Conservation (phyloP, 2,888 invertebrate genomes). For the Chironomus riparius region DNA sequence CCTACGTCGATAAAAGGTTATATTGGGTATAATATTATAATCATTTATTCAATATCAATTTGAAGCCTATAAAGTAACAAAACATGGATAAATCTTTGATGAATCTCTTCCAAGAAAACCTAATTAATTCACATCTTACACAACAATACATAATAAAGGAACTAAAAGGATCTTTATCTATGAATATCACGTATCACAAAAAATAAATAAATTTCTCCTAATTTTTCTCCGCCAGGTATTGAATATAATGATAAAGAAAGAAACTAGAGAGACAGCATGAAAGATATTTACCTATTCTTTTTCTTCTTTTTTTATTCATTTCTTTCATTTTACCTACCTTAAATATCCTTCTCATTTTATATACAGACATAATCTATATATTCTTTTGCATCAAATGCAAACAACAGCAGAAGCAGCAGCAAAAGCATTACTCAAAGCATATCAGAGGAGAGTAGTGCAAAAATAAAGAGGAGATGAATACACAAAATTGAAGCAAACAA, state of each 20-base stretch:
- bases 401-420: neutral
- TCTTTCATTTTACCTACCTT: neutral
- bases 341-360: slow-evolving; percentile 2
- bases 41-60: no score
- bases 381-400: neutral
- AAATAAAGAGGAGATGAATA: slow-evolving; percentile 5
- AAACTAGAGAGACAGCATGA: neutral
- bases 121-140: neutral
- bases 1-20: no score
- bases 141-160: neutral
- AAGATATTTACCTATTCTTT: neutral
- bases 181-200: neutral
- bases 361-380: neutral
- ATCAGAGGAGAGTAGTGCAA: no score
- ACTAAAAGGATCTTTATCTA: neutral
- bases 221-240: neutral
- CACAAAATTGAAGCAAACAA: neutral
- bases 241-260: neutral
- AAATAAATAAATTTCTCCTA: neutral
- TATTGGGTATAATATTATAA: no score
- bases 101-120: no score
- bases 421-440: no score
- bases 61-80: no score
- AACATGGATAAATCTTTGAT: no score
- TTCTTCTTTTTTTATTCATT: neutral